Percentiles rank a stretch among this genome's conserved stretches.
phyloP scores from a whole-genome alignment of 2,797 vertebrate genomes.

The Thripadectes ignobilis region DNA sequence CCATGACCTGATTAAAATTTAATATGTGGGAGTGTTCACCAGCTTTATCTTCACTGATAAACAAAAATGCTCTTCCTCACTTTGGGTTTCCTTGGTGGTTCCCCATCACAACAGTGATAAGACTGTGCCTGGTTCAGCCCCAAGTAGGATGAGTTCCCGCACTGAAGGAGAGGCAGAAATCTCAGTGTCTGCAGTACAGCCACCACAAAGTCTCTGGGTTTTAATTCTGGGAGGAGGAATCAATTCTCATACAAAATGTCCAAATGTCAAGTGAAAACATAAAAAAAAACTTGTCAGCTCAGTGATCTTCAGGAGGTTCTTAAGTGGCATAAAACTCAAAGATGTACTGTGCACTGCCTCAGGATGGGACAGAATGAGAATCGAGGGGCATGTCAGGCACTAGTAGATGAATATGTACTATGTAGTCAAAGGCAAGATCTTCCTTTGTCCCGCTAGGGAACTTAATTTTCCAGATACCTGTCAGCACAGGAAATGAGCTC shows the following conservation, averaged over 20 bases:
- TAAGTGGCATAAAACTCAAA: not conserved
- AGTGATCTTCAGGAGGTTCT: not conserved
- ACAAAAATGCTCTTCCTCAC: not conserved
- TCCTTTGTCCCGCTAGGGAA: not conserved
- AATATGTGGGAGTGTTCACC: rapidly evolving
- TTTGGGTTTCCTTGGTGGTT: not conserved
- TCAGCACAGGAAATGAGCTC: not conserved
- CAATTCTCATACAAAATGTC: not conserved
- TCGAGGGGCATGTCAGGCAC: not conserved
- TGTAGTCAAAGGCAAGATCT: not conserved
- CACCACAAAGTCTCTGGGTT: not conserved
- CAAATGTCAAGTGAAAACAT: not conserved
- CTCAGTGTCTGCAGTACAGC: not conserved
- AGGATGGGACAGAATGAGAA: not conserved
- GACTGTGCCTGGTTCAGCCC: rapidly evolving
- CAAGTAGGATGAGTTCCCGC: not conserved
- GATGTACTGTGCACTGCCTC: not conserved
- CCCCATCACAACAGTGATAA: not conserved
- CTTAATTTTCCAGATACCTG: not conserved
- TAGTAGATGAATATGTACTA: not conserved
- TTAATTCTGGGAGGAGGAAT: not conserved
- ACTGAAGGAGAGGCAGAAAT: not conserved
- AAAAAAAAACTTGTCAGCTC: not conserved
- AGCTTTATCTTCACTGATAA: not conserved
- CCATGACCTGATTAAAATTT: not conserved